Base-by-base conservation (phyloP, 2,113 vertebrate species). In the Oceanodroma tethys region DNA sequence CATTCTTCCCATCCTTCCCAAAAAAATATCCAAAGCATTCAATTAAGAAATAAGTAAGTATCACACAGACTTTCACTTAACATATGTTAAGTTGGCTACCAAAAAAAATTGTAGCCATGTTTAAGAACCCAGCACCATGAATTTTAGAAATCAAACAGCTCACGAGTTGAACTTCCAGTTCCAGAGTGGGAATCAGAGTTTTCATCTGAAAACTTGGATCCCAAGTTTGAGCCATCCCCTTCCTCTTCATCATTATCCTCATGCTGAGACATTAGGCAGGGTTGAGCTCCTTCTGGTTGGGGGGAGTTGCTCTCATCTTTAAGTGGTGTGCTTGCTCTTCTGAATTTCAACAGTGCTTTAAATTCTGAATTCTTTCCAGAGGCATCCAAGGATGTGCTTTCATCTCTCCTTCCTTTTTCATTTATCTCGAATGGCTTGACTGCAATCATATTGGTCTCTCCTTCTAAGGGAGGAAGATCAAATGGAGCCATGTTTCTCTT, bases 61-160 rank as follows among this genome's bases (percentile, higher is more conserved):
- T n/a, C 26, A 30, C 11, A 36, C 12, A 62, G 30, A 29, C 1
- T 52, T 65, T 17, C 2, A 4, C 11, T 48, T 91, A 79, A 58
- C 3, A 3, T 62, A 72, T 79, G 85, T 89, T 45, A 58, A 60
- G 20, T 16, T 81, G 59, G 43, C 70, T 72, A 60, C 13, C 7
- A 80, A 53, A 91, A 53, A 52, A 59, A 16, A 30, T 22, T 45
- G 43, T 6, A 91, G 70, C 45, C 34, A 9, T 52, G 21, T 62
- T 74, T 80, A 88, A 80, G n/a, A 83, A 84, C 67, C 74, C 45
- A 85, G 48, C 82, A 93, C 30, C n/a, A 59, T 6, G 6, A 83
- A 94, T 83, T 79, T 91, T 93, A 96, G 88, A 96, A 89, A 88
- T 94, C 66, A 95, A 90, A 81, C 4, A 15, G 97, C 98, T 98